Evolutionary conservation across 2,888 invertebrate genomes (phyloP), one percentile per base, ranked within the genome.

Genomic region (Sinhomidia bicolor): DNA sequence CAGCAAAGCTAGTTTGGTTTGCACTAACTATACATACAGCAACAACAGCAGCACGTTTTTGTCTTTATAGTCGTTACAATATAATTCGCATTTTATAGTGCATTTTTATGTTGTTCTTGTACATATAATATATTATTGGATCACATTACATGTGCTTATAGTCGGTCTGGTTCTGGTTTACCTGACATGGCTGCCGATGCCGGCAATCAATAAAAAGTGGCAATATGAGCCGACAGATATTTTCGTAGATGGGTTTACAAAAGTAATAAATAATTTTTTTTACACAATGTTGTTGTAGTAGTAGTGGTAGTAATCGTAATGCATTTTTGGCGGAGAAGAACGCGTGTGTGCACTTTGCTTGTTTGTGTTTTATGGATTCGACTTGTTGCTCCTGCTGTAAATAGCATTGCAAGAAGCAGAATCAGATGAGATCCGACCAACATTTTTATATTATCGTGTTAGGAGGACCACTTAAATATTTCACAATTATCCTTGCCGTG

Each of bases 121-220:
- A 12, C 47, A 47, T 14, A 47, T 14, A n/a, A n/a, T 9, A 36
- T 54, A 14, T 17, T 54, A 17, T 54, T 54, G 9, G 17, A 54
- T 17, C 6, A 17, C 17, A 17, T 54, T 54, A 47, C 10, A 47
- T 47, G 14, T 14, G 17, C 54, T 54, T 54, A n/a, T 54, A 17
- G 17, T n/a, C 17, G 17, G 9, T n/a, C 1, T 17, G 54, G 23
- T 20, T 57, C 10, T 23, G 57, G 20, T 23, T 47, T 47, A 47
- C 47, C n/a, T n/a, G n/a, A n/a, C n/a, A n/a, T n/a, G n/a, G n/a
- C 9, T 9, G 60, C 36, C 29, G 26, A 29, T 47, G 57, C 83
- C 83, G 83, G 47, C 74, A 83, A 83, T 83, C 83, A 71, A 83
- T 83, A 83, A 71, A 65, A 51, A 36, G n/a, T 32, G 36, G 68